Evolutionary conservation across 2,113 vertebrate genomes (phyloP).

Genomic region (Prochilodus magdalenae): DNA sequence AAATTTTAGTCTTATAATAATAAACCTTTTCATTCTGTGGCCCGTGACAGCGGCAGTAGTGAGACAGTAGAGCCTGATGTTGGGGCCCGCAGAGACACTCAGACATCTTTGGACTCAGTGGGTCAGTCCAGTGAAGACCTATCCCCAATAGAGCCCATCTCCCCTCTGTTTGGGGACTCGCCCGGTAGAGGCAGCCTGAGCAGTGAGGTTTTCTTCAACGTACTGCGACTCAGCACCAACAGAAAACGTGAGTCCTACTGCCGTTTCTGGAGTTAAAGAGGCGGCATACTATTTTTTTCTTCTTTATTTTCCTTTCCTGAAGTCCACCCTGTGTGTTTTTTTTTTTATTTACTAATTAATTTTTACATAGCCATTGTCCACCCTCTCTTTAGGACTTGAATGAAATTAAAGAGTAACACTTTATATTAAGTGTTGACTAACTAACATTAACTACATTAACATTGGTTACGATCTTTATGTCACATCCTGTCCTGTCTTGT

Average conservation of each 20-base stretch:
- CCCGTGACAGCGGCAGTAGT: slow-evolving; percentile 59
- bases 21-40: not conserved
- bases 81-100: slow-evolving; percentile 67
- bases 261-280: not conserved
- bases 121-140: slow-evolving; percentile 73
- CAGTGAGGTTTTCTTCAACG: slow-evolving; percentile 76
- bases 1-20: not conserved
- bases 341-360: no score
- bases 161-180: slow-evolving; percentile 65
- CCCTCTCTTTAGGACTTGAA: no score
- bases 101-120: slow-evolving; percentile 70
- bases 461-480: no score
- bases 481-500: no score
- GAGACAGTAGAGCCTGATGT: slow-evolving; percentile 53
- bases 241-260: slow-evolving; percentile 63
- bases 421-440: no score
- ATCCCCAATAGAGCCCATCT: slow-evolving; percentile 68
- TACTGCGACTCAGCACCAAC: slow-evolving; percentile 73
- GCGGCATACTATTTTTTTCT: not conserved
- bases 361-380: no score
- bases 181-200: slow-evolving; percentile 65
- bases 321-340: no score
- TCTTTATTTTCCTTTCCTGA: no score
- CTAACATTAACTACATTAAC: no score
- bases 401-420: no score